Conservation (phyloP, 2,888 invertebrate genomes). For the Caenorhabditis japonica region DNA sequence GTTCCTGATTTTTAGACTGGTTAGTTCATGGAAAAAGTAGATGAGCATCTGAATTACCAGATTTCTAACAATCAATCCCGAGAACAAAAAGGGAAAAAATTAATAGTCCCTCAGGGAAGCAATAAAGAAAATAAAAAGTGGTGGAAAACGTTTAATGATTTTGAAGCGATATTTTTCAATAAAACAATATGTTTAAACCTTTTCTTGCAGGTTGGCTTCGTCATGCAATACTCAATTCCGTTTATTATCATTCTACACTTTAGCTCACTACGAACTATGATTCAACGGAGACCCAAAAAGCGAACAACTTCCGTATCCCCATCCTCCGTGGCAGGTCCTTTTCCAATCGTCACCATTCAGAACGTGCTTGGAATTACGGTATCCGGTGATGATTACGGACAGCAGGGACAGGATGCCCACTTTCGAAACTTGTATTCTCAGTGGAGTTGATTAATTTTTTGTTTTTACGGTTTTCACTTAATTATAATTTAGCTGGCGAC, state of each 20-base stretch:
- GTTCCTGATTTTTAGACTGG: slow-evolving; percentile 31
- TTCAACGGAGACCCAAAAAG: slow-evolving; percentile 7
- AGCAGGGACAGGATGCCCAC: slow-evolving; percentile 31
- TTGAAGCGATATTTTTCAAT: no score
- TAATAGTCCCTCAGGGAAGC: no score
- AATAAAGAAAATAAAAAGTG: no score
- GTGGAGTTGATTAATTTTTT: no score
- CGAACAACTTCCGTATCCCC: slow-evolving; percentile 15
- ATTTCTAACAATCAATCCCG: no score
- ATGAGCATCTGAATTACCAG: no score
- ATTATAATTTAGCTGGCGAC: no score
- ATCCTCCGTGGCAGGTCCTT: not conserved
- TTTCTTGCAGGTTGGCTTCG: slow-evolving; percentile 28
- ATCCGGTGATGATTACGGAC: slow-evolving; percentile 22
- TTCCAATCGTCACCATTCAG: slow-evolving; percentile 17
- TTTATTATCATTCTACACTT: slow-evolving; percentile 18
- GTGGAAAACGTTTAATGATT: no score
- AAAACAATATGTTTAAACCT: no score
- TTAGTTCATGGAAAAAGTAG: no score
- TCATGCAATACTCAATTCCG: slow-evolving; percentile 33
- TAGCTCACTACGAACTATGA: slow-evolving; percentile 8
- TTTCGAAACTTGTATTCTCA: slow-evolving; percentile 27
- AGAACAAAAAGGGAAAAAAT: no score
- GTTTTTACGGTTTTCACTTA: no score
- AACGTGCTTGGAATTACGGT: slow-evolving; percentile 32